phyloP scores from a whole-genome alignment of 2,113 vertebrate genomes.

The Bolborhynchus lineola region DNA sequence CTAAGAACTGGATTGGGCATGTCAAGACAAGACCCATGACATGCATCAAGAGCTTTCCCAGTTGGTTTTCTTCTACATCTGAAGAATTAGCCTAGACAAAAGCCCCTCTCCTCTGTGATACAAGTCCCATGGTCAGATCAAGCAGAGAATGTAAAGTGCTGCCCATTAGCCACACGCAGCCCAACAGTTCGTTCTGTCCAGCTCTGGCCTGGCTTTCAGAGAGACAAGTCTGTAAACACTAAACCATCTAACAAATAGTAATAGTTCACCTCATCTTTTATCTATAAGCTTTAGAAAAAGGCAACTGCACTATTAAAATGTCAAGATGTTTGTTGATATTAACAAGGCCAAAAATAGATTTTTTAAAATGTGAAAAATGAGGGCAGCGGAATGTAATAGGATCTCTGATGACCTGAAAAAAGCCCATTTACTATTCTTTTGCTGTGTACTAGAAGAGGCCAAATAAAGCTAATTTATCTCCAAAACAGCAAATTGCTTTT shows the following conservation, averaged over 20 bases:
- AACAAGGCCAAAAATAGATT: constrained; percentile 23
- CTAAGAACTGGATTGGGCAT: neutral
- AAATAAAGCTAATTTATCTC: constrained; percentile 72
- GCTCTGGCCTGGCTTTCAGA: neutral
- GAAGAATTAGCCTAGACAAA: neutral
- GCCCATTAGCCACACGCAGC: rapidly evolving
- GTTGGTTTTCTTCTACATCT: neutral
- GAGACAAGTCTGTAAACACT: neutral
- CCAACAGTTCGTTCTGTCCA: neutral
- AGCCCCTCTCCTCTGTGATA: neutral
- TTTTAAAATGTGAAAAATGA: constrained; percentile 61
- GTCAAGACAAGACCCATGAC: neutral
- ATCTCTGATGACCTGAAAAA: constrained; percentile 22
- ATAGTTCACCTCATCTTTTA: neutral
- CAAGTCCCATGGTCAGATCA: neutral
- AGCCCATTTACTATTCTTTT: constrained; percentile 12
- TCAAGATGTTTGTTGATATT: constrained; percentile 19
- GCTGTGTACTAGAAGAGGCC: constrained; percentile 9
- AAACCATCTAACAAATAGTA: neutral
- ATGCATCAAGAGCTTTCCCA: neutral
- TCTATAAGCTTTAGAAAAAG: neutral
- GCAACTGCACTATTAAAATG: constrained; percentile 2
- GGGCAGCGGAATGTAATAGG: constrained; percentile 34
- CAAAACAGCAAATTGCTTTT: constrained; percentile 68
- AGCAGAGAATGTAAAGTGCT: neutral